Evolutionary conservation across 2,888 invertebrate genomes (phyloP), one percentile per base, ranked within the genome.

Genomic region (Pemphredon lugubris): DNA sequence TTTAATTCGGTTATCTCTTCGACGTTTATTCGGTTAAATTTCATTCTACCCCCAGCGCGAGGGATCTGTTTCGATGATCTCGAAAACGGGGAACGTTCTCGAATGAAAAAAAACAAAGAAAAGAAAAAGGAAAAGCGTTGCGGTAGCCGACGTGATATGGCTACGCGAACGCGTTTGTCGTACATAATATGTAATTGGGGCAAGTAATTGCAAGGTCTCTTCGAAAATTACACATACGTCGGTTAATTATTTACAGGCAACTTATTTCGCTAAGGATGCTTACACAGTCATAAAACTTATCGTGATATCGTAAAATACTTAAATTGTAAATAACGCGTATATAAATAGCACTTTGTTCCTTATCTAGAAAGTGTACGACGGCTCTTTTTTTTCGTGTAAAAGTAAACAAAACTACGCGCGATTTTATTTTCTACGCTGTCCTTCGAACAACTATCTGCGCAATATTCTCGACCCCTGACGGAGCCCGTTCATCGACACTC

Each of bases 191-290:
- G 42, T 23, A 54, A 63, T 55, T 44, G 30, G 47, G 30, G 45
- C 37, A 44, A 42, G 13, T 42, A 50, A 48, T 58, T 50, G 58
- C 32, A 60, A 60, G 71, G 55, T 51, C 58, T 68, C 57, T 54
- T 65, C 51, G 60, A 63, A 59, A 70, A 58, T 77, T 58, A 71
- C 65, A 63, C 64, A 58, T 57, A 60, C 54, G 53, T 66, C 60
- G 69, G n/a, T 75, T 65, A 64, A 50, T 47, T 80, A 80, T 81
- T 73, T 80, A 80, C 79, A 80, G 42, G 34, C 40, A 64, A 21
- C 79, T 79, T 79, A 79, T 39, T 18, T 32, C n/a, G 54, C 77
- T 77, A 79, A 54, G 21, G 30, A 72, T 61, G 63, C 65, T 73
- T 75, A 73, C 55, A 57, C 68, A 63, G 55, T 75, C 67, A 64